phyloP scores from a whole-genome alignment of 2,797 vertebrate species.

The Semaprochilodus insignis region DNA sequence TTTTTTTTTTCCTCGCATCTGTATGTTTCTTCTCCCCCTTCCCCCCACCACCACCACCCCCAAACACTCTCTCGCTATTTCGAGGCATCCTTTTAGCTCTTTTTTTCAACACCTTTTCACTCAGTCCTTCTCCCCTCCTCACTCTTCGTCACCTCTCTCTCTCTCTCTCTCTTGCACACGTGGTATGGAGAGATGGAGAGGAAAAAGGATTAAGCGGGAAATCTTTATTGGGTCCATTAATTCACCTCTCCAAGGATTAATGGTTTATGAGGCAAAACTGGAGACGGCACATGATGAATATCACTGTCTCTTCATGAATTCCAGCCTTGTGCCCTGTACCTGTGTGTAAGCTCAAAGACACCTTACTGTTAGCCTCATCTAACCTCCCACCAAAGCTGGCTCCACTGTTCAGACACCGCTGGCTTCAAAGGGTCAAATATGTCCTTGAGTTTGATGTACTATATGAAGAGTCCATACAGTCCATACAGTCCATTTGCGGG shows the following conservation, averaged over 20 bases:
- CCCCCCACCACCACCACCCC: background rate
- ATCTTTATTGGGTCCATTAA: constrained; percentile 4
- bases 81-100: background rate
- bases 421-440: background rate
- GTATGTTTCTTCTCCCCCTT: constrained; percentile 25
- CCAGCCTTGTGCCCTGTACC: background rate
- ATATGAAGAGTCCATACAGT: background rate
- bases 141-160: background rate
- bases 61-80: background rate
- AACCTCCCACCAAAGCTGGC: background rate
- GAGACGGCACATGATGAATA: background rate
- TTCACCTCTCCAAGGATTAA: constrained; percentile 4
- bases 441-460: too few species aligned
- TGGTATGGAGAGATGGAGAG: constrained; percentile 2
- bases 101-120: background rate
- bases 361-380: background rate
- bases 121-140: background rate
- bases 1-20: constrained; percentile 33
- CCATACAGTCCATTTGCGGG: background rate
- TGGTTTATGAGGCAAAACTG: background rate
- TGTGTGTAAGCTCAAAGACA: background rate
- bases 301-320: background rate
- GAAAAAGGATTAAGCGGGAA: constrained; percentile 19
- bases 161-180: constrained; percentile 4
- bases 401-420: background rate